Base-by-base conservation (phyloP, 2,888 invertebrate species). In the Stenodema calcarata region DNA sequence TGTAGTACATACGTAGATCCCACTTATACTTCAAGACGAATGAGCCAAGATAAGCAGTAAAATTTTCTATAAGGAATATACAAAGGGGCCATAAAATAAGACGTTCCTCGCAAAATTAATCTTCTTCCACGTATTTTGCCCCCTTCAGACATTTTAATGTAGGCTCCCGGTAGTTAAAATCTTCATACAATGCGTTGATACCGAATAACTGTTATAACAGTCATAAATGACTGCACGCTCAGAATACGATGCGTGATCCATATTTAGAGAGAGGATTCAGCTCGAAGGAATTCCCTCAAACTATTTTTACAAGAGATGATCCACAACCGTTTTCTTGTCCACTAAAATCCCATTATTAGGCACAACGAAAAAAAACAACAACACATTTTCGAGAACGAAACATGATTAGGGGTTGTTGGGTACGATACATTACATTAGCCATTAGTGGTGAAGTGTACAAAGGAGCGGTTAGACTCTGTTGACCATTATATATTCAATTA, bases 401-500 rank as follows among this genome's bases (percentile, higher is more conserved):
- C 62, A 18, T 62, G 62, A 62, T 62, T 23, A 62, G 62, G 23
- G 62, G 62, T 62, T 62, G 62, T 62, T 23, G 62, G 23, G n/a
- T 18, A 18, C 54, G 54, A 54, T 54, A 54, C 54, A 54, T 54
- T 62, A 62, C 62, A 62, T 62, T 62, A 62, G 62, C 62, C 62
- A 78, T 78, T 35, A 78, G 78, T 23, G 78, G 78, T 78, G 44
- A 44, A 44, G 78, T 23, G 78, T 42, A 78, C 75, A 16, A 41
- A 14, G 78, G 41, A 14, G 78, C 27, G 23, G n/a, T 78, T 42
- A n/a, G 78, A 1, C 78, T 78, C 78, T 23, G 42, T 23, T 44
- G 44, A 78, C 42, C 82, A 82, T 69, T 82, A 82, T 82, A 82
- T 69, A 82, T 82, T 82, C 82, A 82, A 82, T 82, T 82, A 82